Percentiles rank a stretch among this genome's conserved stretches.
Evolutionary conservation across 2,797 vertebrate species (phyloP).

Genomic region (Onychomys torridus): DNA sequence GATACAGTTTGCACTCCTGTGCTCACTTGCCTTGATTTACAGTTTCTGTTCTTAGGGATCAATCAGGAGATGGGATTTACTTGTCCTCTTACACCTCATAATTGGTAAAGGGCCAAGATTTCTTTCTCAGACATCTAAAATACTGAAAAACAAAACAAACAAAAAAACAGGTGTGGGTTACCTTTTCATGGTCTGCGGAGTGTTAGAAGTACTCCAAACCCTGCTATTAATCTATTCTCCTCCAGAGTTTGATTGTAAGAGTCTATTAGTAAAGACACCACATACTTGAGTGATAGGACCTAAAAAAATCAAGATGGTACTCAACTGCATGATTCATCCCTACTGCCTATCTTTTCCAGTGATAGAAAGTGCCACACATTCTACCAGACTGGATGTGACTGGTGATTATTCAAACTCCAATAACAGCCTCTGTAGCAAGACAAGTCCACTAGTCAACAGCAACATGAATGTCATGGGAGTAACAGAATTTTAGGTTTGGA

Average conservation of each 20-base stretch:
- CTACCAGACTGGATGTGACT: neutral
- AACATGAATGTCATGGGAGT: neutral
- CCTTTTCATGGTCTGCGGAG: neutral
- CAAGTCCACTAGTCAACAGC: neutral
- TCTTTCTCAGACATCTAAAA: neutral
- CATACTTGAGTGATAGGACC: neutral
- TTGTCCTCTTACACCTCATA: neutral
- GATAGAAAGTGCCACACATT: neutral
- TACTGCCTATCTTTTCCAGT: neutral
- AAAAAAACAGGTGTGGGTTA: neutral
- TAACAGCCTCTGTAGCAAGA: neutral
- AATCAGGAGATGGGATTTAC: neutral
- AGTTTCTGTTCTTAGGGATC: neutral
- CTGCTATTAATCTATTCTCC: neutral
- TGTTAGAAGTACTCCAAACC: neutral
- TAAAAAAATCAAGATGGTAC: neutral
- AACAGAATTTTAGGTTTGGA: neutral
- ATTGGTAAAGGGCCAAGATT: neutral
- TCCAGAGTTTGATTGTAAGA: neutral
- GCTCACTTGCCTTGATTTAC: neutral
- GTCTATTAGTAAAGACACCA: neutral
- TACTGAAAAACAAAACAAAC: neutral
- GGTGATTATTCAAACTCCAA: neutral
- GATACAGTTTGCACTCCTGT: neutral
- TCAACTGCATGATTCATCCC: neutral